Evolutionary conservation across 2,113 vertebrate species (phyloP).

Genomic region (Raphicerus campestris): DNA sequence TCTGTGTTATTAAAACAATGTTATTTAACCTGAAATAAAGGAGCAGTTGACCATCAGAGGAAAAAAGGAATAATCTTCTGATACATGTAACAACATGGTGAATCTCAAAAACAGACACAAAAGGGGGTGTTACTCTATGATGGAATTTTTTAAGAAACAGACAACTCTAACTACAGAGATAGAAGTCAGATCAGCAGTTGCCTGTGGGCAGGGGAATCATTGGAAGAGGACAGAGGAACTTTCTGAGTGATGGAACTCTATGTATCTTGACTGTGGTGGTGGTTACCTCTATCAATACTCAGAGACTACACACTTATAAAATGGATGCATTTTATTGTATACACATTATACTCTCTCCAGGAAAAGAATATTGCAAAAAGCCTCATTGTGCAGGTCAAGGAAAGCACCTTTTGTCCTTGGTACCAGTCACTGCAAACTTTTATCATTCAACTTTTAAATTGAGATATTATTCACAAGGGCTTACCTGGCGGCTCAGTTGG

Average conservation of each 20-base stretch:
- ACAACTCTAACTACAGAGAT: background rate
- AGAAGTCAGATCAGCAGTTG: background rate
- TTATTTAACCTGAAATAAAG: slow-evolving; percentile 8
- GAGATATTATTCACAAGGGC: background rate
- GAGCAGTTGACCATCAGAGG: background rate
- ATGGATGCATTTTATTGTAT: background rate
- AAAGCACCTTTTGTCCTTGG: background rate
- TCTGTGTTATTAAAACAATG: background rate
- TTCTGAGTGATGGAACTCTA: background rate
- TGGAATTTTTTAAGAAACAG: background rate
- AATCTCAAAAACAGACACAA: background rate
- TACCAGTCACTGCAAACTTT: background rate
- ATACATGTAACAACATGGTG: background rate
- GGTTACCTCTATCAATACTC: background rate
- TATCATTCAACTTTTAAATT: background rate
- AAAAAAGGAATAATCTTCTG: background rate
- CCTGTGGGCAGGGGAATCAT: background rate
- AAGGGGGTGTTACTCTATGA: background rate
- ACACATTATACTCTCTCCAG: background rate
- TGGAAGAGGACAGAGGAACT: background rate
- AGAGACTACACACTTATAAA: background rate
- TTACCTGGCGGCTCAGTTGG: background rate
- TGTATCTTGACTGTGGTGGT: background rate
- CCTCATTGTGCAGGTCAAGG: background rate
- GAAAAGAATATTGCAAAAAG: background rate